A percentile compares a stretch with the other conserved stretches of the same genome.
Evolutionary conservation across 2,113 vertebrate genomes (phyloP).

Genomic region (Cathartes aura): DNA sequence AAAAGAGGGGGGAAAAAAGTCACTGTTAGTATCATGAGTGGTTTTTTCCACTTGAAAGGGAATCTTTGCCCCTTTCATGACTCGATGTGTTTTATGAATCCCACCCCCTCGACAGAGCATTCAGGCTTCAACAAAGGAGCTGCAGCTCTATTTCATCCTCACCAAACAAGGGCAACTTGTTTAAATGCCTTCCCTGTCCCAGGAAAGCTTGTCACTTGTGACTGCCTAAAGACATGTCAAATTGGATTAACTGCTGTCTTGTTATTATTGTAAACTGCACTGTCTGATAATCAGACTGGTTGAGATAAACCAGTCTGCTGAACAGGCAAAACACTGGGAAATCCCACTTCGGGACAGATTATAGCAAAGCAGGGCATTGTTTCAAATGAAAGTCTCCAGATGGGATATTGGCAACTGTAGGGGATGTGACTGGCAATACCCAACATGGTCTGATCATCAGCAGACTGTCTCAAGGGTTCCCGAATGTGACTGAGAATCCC

Average conservation of each 20-base stretch:
- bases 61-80: slow-evolving; percentile 63
- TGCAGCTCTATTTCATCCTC: slow-evolving; percentile 58
- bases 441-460: background rate
- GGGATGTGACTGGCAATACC: background rate
- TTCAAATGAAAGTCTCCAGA: background rate
- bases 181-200: slow-evolving; percentile 26
- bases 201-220: background rate
- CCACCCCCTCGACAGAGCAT: background rate
- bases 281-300: slow-evolving; percentile 9
- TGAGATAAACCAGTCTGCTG: slow-evolving; percentile 24
- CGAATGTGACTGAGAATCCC: background rate
- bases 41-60: slow-evolving; percentile 64
- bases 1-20: rapidly evolving
- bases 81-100: slow-evolving; percentile 42
- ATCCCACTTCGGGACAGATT: background rate
- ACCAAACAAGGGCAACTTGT: slow-evolving; percentile 48
- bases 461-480: background rate
- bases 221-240: slow-evolving; percentile 15
- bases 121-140: slow-evolving; percentile 55
- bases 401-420: background rate
- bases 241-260: slow-evolving; percentile 7
- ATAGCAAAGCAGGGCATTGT: background rate
- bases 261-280: slow-evolving; percentile 12
- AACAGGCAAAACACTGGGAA: slow-evolving; percentile 15
- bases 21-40: background rate